These are phyloP conservation scores for Halocaridina rubra DNA, from an alignment of 2,888 invertebrate genomes.

Conservation along the genomic window DNA sequence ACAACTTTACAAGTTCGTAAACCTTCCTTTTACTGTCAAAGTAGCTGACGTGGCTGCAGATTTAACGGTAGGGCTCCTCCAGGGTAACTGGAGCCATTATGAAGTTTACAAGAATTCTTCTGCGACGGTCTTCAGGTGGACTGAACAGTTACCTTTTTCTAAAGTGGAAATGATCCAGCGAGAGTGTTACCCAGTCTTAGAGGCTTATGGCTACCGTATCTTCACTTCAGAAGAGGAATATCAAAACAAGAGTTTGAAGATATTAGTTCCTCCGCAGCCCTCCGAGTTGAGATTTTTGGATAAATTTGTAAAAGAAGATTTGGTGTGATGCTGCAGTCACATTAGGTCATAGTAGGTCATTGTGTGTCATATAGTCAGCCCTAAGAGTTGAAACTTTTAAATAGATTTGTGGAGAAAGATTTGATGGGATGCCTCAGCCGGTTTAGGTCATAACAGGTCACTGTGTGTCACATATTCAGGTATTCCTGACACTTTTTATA, in stretches of 20 bases:
- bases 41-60: neutral
- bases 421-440: too few species aligned
- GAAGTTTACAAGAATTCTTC: neutral
- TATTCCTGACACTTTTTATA: too few species aligned
- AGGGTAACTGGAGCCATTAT: neutral
- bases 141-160: neutral
- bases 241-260: neutral
- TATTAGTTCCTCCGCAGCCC: neutral
- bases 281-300: too few species aligned
- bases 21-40: neutral
- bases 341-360: too few species aligned
- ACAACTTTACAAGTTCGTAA: neutral
- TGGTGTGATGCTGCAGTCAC: too few species aligned
- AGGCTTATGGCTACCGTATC: neutral
- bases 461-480: too few species aligned
- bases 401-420: too few species aligned
- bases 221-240: neutral
- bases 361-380: too few species aligned
- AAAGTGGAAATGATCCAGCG: neutral
- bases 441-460: too few species aligned
- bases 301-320: too few species aligned
- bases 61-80: neutral
- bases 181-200: neutral
- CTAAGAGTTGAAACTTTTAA: too few species aligned
- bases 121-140: neutral